Conservation (phyloP, 1,140 invertebrate species). For the Anadara kagoshimensis region DNA sequence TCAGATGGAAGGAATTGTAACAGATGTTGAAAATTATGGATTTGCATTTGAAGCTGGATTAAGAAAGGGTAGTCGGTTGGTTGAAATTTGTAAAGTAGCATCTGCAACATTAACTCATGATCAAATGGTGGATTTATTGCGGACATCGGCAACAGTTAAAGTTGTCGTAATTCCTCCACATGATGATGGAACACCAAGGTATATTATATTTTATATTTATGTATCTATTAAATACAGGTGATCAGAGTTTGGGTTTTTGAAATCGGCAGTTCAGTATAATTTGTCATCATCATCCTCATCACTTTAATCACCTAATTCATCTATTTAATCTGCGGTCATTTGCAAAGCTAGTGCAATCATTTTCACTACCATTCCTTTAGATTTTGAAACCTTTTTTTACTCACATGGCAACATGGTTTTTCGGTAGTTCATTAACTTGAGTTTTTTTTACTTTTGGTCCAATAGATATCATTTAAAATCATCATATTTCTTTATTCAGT, state of each 20-base stretch:
- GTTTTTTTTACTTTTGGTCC: no score
- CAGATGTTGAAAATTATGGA: conserved; percentile 91
- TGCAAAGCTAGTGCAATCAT: no score
- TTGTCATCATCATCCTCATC: no score
- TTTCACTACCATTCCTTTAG: no score
- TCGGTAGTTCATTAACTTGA: no score
- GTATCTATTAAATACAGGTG: neutral
- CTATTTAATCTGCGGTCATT: no score
- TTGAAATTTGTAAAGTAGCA: conserved; percentile 87
- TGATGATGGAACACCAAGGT: conserved; percentile 80
- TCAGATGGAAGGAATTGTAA: conserved; percentile 95
- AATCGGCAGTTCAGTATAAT: no score
- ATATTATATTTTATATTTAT: conserved; percentile 15
- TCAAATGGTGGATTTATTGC: conserved; percentile 94
- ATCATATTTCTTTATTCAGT: no score
- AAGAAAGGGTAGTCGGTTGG: conserved; percentile 89
- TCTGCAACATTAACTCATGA: conserved; percentile 93
- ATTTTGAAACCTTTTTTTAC: no score
- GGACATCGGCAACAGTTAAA: conserved; percentile 90
- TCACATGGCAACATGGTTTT: no score
- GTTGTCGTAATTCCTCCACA: conserved; percentile 88
- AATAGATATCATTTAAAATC: no score
- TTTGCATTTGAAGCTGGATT: conserved; percentile 93
- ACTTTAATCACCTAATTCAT: no score
- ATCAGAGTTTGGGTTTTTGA: neutral